Base-by-base conservation (phyloP, 2,888 invertebrate species). In the Fissipunctia ypsillon region DNA sequence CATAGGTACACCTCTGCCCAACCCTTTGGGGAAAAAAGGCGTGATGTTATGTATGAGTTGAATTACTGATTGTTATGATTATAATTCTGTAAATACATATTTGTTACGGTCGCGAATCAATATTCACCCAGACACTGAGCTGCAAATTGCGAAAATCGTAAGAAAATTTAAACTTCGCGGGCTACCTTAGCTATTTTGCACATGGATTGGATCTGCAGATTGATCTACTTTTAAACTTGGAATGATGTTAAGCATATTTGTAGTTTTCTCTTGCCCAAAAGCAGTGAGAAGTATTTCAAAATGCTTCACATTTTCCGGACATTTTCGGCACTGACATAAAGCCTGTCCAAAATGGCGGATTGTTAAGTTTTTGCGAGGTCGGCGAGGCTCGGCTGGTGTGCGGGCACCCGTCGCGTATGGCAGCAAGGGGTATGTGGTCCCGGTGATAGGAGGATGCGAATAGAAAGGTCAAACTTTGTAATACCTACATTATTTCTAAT, bases 311-410 rank as follows among this genome's bases (percentile, higher is more conserved):
- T 69, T 71, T 66, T 52, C 31, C 41, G 10, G 12, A 69, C 19
- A 67, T 59, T 73, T 78, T 68, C 43, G 65, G 31, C 57, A 22
- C 50, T 68, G 78, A 61, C 61, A 71, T 71, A 56, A 73, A 78
- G 50, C 66, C 59, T 63, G 82, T 74, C 50, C 57, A 41, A 69
- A 71, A 74, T 19, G 57, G 57, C 22, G 52, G 59, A 19, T 25
- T 65, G 73, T 69, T 66, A 69, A 69, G 74, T 78, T 81, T 78
- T 82, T 74, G 74, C 69, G 61, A 59, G 63, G 61, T 61, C 35
- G 50, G 1, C 45, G 63, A 41, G 63, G 41, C 52, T 45, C 38
- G 57, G 59, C 38, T n/a, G 54, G 25, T 28, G 76, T 70, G 59
- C 31, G 48, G 64, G 41, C 69, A 50, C 59, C 50, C 60, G 63